Conservation (phyloP, 2,797 vertebrate genomes). For the Hemitrygon akajei region DNA sequence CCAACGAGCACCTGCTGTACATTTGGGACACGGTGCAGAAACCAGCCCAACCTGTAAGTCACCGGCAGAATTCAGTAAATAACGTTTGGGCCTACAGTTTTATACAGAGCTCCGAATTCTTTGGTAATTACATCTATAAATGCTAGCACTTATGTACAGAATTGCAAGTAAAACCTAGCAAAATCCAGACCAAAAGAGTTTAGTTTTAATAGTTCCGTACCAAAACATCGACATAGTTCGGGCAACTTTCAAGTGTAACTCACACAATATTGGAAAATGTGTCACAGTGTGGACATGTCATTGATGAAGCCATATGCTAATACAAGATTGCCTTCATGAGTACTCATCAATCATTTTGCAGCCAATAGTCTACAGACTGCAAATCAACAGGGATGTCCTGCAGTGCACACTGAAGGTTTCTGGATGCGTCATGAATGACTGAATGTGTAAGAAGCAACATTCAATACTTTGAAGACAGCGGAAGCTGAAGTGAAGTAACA, state of each 20-base stretch:
- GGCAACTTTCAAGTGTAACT: neutral
- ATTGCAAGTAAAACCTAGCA: no score
- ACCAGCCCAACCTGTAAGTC: no score
- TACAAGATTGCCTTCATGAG: neutral
- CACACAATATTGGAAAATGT: neutral
- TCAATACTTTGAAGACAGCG: neutral
- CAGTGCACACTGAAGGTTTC: neutral
- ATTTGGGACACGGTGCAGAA: no score
- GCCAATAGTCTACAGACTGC: neutral
- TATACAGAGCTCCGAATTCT: no score
- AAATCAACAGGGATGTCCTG: slow-evolving; percentile 16
- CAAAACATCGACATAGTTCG: no score
- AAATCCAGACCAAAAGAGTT: neutral
- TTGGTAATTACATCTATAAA: no score
- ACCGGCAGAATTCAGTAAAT: no score
- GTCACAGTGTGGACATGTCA: neutral
- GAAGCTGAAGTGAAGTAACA: slow-evolving; percentile 10
- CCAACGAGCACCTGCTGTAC: no score
- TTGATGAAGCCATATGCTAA: neutral
- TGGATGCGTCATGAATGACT: neutral
- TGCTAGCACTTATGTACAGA: no score
- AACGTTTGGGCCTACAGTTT: no score
- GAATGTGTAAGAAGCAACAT: neutral
- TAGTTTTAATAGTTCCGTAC: neutral
- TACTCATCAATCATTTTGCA: slow-evolving; percentile 27